Evolutionary conservation across 2,888 invertebrate genomes (phyloP), one percentile per base, ranked within the genome.

Genomic region (Pterostichus madidus): DNA sequence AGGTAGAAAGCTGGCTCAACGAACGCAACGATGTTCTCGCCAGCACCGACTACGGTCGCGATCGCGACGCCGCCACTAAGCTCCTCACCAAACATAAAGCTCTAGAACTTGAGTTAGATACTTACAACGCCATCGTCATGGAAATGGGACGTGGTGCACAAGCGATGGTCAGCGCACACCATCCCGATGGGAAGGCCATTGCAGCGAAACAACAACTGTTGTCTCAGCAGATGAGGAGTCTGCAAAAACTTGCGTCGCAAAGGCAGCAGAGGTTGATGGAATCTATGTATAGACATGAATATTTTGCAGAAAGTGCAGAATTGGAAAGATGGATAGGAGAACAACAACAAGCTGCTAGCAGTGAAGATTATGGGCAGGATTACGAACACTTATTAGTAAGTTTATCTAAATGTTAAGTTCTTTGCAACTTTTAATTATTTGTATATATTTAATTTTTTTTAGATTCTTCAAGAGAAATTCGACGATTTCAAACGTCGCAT

Each of bases 81-180:
- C 92, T 99, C 59, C 91, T 99, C 15, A 98, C 98, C 0, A 97
- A 97, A 88, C 98, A 99, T 89, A 99, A 99, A 93, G 97, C 96
- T 1, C 93, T 98, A 56, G 97, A 97, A 87, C 90, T 98, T 7
- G 97, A 97, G 88, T 91, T 98, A 85, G 98, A 98, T 88, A 97
- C 97, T 0, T 98, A 98, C 91, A 95, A 94, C 84, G 96, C 96
- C 7, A 96, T 98, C 77, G 96, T 99, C 35, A 94, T 95, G 2
- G 98, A 98, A 92, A 98, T 99, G 95, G 96, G 97, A 1, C 94
- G 95, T 88, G 95, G 94, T 83, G 98, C 97, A 1, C 93, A 94
- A 46, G 92, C 94, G 0, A 95, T 98, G 94, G 94, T 97, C 0
- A 91, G 94, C 84, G 92, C 94, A 4, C 94, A 95, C 8, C 97